Conservation (phyloP, 2,888 invertebrate genomes). For the Lasioglossum figueresi region DNA sequence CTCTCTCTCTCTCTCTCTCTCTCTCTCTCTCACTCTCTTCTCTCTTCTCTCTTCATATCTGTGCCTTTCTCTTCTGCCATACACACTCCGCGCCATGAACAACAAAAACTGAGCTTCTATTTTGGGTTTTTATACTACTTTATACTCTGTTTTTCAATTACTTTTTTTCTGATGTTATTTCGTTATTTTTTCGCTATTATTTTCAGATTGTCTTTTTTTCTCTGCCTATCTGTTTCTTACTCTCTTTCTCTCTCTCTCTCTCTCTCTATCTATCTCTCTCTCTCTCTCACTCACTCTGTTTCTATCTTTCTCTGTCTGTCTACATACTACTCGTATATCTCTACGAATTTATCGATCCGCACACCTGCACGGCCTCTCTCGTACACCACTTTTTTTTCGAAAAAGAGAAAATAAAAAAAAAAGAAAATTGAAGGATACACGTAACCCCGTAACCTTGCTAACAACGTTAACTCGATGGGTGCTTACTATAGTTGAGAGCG, state of each 20-base stretch:
- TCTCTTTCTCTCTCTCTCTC: background rate
- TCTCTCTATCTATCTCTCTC: constrained; percentile 50
- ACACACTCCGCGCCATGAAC: constrained; percentile 55
- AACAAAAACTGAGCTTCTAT: constrained; percentile 40
- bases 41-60: constrained; percentile 40
- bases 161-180: background rate
- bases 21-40: constrained; percentile 42
- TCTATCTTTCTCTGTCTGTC: constrained; percentile 40
- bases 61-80: constrained; percentile 52
- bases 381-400: constrained; percentile 44
- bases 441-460: constrained; percentile 77
- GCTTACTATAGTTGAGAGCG: constrained; percentile 50
- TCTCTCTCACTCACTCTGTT: constrained; percentile 30
- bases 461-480: constrained; percentile 73
- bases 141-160: background rate
- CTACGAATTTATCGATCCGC: constrained; percentile 34
- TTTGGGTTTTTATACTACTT: background rate
- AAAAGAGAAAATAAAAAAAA: background rate
- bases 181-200: constrained; percentile 43
- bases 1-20: constrained; percentile 64
- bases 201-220: constrained; percentile 6
- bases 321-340: constrained; percentile 61
- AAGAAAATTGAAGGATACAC: constrained; percentile 31
- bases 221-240: background rate
- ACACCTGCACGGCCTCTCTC: constrained; percentile 78